Evolutionary conservation across 37 sponge, comb jelly and placozoan genomes (phyloP), one percentile per base, ranked within the genome.

Genomic region (Halisarca cf. caerulea): DNA sequence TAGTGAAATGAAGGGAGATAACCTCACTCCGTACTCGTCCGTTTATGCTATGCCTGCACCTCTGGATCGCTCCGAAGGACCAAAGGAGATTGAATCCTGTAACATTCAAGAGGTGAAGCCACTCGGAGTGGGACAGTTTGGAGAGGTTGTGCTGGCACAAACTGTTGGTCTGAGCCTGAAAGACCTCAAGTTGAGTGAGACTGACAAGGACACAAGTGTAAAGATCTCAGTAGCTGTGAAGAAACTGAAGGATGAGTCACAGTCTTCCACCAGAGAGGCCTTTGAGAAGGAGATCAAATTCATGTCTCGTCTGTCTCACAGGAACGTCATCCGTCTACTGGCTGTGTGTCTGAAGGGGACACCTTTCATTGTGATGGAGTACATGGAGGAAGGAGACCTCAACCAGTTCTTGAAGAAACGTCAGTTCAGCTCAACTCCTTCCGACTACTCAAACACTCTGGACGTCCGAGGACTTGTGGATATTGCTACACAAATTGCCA

Each of bases 301-400:
- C 86, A 94, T 94, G 94, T 74, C 91, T 14, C 82, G 86, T 4
- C 81, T 94, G 47, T 79, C 60, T 33, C 84, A 94, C 61, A 82
- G 85, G 33, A 94, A 88, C 74, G 88, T 94, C 18, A 81, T 94
- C 5, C 36, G 79, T 4, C 84, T 94, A 15, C 86, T 94, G 55
- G 94, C 86, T 24, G 81, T 94, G 14, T 81, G 91, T 66, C 84
- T 38, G 17, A 53, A 59, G 47, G 57, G 41, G 0, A 64, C 37
- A 0, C 30, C 82, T 0, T 94, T 94, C 86, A 90, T 94, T 32
- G 80, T 95, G 66, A 95, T 95, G 88, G 96, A 95, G 83, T 95
- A 95, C 82, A 92, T 95, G 94, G 93, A 95, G 79, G 93, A 90
- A 54, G 94, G 94, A 73, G 96, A 96, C 64, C 84, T 96, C 38